Evolutionary conservation across 2,888 invertebrate genomes (phyloP).

Genomic region (Chalcosyrphus nemorum): DNA sequence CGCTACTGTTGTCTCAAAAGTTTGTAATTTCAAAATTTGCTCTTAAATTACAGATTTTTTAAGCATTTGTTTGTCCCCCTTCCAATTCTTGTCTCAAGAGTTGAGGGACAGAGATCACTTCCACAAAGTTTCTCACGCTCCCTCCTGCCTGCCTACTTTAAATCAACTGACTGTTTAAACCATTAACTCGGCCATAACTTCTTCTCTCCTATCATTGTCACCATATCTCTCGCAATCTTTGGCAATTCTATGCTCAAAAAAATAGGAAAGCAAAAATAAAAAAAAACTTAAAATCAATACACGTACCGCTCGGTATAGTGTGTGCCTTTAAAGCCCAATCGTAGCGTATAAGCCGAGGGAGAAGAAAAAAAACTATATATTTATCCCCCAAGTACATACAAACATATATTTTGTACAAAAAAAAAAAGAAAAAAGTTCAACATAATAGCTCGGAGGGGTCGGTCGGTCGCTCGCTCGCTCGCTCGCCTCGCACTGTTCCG

Average conservation of each 20-base stretch:
- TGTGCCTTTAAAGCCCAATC: conserved; percentile 44
- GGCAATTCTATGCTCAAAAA: not conserved
- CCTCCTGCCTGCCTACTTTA: not conserved
- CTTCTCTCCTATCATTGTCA: not conserved
- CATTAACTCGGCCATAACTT: not conserved
- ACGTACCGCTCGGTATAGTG: not conserved
- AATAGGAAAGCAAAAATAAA: not conserved
- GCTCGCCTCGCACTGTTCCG: conserved; percentile 4
- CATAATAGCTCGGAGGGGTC: conserved; percentile 54
- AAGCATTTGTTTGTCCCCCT: no score
- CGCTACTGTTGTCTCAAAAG: no score
- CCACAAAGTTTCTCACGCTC: not conserved
- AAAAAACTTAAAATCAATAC: not conserved
- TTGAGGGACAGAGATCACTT: not conserved
- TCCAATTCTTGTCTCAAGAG: no score
- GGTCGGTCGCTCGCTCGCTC: not conserved
- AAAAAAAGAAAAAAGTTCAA: conserved; percentile 15
- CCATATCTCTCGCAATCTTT: not conserved
- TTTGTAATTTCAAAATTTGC: no score
- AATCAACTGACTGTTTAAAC: not conserved
- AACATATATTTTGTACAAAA: conserved; percentile 43
- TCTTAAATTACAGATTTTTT: no score
- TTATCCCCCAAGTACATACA: conserved; percentile 37
- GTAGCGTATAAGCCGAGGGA: conserved; percentile 3
- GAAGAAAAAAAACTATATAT: conserved; percentile 51